These are phyloP conservation scores for Lasiommata megera DNA, from an alignment of 2,888 invertebrate genomes.

Conservation along the genomic window DNA sequence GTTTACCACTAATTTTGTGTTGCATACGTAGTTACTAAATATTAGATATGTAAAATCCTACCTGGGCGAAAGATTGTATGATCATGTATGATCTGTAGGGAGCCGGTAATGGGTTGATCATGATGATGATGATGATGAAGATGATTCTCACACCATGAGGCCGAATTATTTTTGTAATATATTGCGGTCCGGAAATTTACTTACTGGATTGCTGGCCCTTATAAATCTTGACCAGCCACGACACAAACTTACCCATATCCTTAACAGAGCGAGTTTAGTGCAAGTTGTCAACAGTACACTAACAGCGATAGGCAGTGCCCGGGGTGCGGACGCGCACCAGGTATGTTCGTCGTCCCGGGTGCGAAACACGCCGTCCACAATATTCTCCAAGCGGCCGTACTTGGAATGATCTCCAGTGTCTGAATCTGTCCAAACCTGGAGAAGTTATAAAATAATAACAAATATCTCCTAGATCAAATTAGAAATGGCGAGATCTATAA, in stretches of 20 bases:
- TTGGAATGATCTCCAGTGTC: slow-evolving; percentile 65
- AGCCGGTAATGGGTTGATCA: too few relatives aligned
- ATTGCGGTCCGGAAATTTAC: too few relatives aligned
- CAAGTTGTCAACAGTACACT: slow-evolving; percentile 79
- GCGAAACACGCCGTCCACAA: slow-evolving; percentile 86
- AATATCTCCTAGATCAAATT: not conserved
- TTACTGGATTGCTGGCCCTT: too few relatives aligned
- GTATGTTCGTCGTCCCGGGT: slow-evolving; percentile 90
- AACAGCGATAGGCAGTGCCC: slow-evolving; percentile 82
- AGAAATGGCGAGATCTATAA: too few relatives aligned
- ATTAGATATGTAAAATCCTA: slow-evolving; percentile 32
- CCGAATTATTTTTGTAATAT: too few relatives aligned
- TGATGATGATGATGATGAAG: too few relatives aligned
- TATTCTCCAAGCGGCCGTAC: slow-evolving; percentile 83
- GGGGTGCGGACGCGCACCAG: slow-evolving; percentile 86
- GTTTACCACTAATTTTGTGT: too few relatives aligned
- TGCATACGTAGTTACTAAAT: too few relatives aligned
- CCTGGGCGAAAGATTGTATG: slow-evolving; percentile 59
- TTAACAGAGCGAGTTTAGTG: slow-evolving; percentile 82
- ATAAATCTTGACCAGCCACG: too few relatives aligned
- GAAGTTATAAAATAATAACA: slow-evolving; percentile 30
- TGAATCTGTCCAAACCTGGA: slow-evolving; percentile 85
- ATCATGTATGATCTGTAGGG: too few relatives aligned
- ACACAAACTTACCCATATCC: slow-evolving; percentile 84
- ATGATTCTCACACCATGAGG: too few relatives aligned